Conservation (phyloP, 2,888 invertebrate species). For the Netelia fuscicornis region DNA sequence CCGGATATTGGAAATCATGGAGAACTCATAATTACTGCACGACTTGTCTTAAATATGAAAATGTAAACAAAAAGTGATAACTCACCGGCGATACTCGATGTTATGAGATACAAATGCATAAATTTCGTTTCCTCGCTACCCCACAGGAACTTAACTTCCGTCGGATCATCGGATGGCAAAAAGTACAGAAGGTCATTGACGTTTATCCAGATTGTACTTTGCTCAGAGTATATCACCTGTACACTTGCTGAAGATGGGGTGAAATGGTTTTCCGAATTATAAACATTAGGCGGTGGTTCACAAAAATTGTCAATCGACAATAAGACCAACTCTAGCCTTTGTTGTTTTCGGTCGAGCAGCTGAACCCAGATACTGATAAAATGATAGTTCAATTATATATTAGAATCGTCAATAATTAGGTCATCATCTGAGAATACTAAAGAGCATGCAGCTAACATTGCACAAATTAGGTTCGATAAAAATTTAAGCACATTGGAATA, state of each 20-base stretch:
- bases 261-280: constrained; percentile 85
- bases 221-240: constrained; percentile 88
- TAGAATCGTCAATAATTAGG: neutral
- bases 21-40: too few species aligned
- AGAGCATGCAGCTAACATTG: neutral
- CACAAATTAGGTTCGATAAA: neutral
- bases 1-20: too few species aligned
- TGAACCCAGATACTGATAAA: constrained; percentile 94
- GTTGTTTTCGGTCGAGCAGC: constrained; percentile 94
- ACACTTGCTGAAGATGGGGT: constrained; percentile 84
- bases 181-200: constrained; percentile 96
- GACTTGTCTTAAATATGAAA: too few species aligned
- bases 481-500: neutral
- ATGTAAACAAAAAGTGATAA: neutral
- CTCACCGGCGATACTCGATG: constrained; percentile 86
- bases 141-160: constrained; percentile 91
- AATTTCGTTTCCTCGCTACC: constrained; percentile 96
- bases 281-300: constrained; percentile 86
- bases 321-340: constrained; percentile 92
- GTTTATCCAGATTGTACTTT: constrained; percentile 95
- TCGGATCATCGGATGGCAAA: constrained; percentile 87
- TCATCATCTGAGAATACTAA: neutral
- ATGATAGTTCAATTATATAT: constrained; percentile 35
- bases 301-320: constrained; percentile 93
- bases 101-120: constrained; percentile 94